These are phyloP conservation scores for Eira barbara DNA, from an alignment of 2,113 vertebrate species.

Conservation along the genomic window DNA sequence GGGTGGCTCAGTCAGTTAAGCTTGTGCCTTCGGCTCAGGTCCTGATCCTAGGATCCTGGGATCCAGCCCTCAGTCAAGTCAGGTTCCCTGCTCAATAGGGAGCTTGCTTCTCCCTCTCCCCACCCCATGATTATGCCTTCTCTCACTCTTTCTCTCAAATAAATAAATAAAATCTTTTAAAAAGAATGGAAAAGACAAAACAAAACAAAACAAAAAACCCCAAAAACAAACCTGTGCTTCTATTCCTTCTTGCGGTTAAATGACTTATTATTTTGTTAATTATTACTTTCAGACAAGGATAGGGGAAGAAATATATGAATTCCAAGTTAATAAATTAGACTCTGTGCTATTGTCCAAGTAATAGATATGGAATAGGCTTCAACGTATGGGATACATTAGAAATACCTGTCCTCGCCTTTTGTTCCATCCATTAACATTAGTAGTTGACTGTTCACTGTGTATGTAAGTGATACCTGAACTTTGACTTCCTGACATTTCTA, in stretches of 20 bases:
- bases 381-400: not conserved
- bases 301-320: not conserved
- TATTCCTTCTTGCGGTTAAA: not conserved
- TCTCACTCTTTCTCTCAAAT: no score
- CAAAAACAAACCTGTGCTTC: not conserved
- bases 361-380: not conserved
- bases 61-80: no score
- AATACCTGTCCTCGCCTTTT: not conserved
- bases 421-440: not conserved
- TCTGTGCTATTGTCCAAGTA: not conserved
- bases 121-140: no score
- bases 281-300: not conserved
- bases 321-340: not conserved
- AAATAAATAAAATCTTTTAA: no score
- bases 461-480: not conserved
- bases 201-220: no score
- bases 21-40: no score
- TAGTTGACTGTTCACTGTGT: not conserved
- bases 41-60: no score
- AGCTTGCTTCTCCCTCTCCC: no score
- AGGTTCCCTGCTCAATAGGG: no score
- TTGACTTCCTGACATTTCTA: not conserved
- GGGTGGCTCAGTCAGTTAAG: no score
- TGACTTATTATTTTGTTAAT: not conserved
- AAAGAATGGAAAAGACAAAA: no score